Percentiles rank a stretch among this genome's conserved stretches.
Conservation (phyloP, 2,797 vertebrate species). For the Falco naumanni region DNA sequence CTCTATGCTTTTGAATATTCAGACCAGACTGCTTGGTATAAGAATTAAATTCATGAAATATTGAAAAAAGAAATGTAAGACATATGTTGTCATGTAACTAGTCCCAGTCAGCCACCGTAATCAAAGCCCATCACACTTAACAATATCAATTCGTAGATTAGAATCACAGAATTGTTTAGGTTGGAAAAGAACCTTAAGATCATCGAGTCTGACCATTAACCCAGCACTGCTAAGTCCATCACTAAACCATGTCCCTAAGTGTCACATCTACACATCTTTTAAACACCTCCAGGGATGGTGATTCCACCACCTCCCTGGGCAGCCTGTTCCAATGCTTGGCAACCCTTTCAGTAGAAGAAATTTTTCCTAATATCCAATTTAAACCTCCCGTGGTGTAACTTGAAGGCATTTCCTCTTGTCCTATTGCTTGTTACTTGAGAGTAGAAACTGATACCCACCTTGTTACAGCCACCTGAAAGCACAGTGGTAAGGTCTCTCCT, state of each 20-base stretch:
- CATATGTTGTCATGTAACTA: neutral
- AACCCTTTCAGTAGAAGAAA: neutral
- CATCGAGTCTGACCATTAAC: no score
- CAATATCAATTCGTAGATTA: neutral
- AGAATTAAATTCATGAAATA: neutral
- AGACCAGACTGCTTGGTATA: neutral
- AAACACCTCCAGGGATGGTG: neutral
- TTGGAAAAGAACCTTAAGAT: neutral
- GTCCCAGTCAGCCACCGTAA: accelerated
- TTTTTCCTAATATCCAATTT: neutral
- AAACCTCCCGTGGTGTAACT: no score
- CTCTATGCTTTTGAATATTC: neutral
- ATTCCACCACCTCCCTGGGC: neutral
- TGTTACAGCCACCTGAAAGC: no score
- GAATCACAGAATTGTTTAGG: neutral
- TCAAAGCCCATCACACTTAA: neutral
- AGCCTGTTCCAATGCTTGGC: neutral
- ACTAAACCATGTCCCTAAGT: no score
- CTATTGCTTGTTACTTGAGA: no score
- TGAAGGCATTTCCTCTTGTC: no score
- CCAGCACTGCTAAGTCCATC: no score
- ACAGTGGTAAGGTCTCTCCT: no score
- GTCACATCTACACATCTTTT: neutral
- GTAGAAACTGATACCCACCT: no score
- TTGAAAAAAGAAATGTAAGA: neutral